Percentiles rank a stretch among this genome's conserved stretches.
Evolutionary conservation across 2,113 vertebrate species (phyloP).

Genomic region (Mobula birostris): DNA sequence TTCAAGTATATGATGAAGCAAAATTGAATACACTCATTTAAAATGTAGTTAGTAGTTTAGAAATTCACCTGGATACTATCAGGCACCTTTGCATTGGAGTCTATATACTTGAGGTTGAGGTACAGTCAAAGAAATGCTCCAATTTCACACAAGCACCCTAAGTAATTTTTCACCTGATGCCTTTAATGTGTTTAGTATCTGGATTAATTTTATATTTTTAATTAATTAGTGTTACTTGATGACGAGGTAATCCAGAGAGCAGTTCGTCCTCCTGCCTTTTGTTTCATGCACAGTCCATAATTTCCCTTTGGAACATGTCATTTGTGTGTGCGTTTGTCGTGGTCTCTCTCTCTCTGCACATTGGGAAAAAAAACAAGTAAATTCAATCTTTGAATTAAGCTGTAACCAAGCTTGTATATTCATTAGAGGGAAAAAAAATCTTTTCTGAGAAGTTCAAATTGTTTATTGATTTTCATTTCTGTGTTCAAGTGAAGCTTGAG

Average conservation of each 20-base stretch:
- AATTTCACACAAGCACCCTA: background rate
- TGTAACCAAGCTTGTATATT: conserved; percentile 95
- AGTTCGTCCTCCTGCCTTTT: conserved; percentile 5
- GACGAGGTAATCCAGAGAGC: background rate
- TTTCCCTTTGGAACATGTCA: conserved; percentile 54
- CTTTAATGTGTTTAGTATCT: background rate
- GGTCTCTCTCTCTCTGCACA: conserved; percentile 51
- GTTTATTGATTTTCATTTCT: conserved; percentile 99
- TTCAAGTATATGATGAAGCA: background rate
- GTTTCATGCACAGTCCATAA: conserved; percentile 33
- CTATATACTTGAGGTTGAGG: background rate
- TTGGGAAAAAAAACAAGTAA: conserved; percentile 56
- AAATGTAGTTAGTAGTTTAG: background rate
- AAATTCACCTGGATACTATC: background rate
- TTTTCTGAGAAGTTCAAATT: conserved; percentile 98
- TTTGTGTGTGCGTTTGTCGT: conserved; percentile 55
- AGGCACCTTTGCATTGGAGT: background rate
- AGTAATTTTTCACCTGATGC: background rate
- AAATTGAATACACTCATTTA: background rate
- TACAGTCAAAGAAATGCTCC: background rate
- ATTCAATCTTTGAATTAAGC: conserved; percentile 73
- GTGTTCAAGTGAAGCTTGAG: conserved; percentile 83
- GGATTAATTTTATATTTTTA: conserved; percentile 28
- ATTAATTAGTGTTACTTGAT: background rate
- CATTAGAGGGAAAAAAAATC: conserved; percentile 90